Conservation (phyloP, 1,140 invertebrate genomes). For the Magallana gigas region DNA sequence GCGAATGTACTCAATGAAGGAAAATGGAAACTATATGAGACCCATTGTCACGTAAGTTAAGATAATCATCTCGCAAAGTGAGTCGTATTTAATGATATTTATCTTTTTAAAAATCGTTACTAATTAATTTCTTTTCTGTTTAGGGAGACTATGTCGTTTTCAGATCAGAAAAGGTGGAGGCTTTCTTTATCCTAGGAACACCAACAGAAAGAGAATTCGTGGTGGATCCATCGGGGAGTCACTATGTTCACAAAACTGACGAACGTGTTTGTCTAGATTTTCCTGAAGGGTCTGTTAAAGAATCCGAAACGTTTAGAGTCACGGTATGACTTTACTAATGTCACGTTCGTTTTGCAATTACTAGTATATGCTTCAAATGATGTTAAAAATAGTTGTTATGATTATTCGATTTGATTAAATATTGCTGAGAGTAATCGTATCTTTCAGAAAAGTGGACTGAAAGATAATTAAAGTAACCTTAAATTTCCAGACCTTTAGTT, state of each 20-base stretch:
- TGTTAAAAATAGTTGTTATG: too few species aligned
- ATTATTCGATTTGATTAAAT: too few species aligned
- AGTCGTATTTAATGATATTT: background rate
- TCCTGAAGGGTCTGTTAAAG: slow-evolving; percentile 24
- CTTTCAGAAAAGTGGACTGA: too few species aligned
- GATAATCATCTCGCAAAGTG: too few species aligned
- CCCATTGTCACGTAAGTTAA: background rate
- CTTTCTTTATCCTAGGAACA: slow-evolving; percentile 17
- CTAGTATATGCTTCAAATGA: too few species aligned
- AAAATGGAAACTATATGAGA: background rate
- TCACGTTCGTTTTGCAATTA: too few species aligned
- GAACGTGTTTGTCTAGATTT: background rate
- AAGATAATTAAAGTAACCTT: too few species aligned
- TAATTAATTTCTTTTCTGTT: background rate
- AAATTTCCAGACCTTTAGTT: too few species aligned
- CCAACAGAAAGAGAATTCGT: slow-evolving; percentile 20
- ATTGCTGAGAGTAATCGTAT: too few species aligned
- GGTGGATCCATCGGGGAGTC: background rate
- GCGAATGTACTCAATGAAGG: background rate
- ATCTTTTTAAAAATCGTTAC: background rate
- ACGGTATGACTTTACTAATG: background rate
- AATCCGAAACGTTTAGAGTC: background rate
- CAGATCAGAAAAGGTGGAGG: background rate
- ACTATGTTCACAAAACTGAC: slow-evolving; percentile 18
- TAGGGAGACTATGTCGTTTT: slow-evolving; percentile 31